Evolutionary conservation across 2,113 vertebrate genomes (phyloP).

Genomic region (Semnopithecus entellus): DNA sequence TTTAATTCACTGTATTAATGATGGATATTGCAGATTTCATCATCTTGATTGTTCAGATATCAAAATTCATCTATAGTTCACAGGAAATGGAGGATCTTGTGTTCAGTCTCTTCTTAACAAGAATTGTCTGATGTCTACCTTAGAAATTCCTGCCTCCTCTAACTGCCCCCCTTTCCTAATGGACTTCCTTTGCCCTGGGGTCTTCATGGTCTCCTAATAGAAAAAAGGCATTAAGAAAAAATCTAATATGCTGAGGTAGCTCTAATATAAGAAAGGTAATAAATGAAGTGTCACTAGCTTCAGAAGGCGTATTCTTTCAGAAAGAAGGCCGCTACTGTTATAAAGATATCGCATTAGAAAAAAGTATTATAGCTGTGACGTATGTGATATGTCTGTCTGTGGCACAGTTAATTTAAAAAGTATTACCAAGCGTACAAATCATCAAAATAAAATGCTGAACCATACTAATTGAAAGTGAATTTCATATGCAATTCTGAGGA

Average conservation of each 20-base stretch:
- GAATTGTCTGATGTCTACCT: not conserved
- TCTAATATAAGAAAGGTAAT: conserved; percentile 67
- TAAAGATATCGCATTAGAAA: conserved; percentile 62
- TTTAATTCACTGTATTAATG: not conserved
- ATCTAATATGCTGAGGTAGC: conserved; percentile 65
- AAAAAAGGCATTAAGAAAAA: conserved; percentile 66
- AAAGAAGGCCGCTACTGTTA: conserved; percentile 74
- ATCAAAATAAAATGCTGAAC: conserved; percentile 65
- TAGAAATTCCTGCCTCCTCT: not conserved
- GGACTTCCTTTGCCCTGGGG: conserved; percentile 46
- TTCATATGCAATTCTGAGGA: conserved; percentile 42
- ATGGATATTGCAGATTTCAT: not conserved
- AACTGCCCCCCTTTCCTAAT: conserved; percentile 29
- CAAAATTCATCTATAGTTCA: not conserved
- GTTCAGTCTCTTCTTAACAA: not conserved
- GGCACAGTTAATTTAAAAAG: conserved; percentile 77
- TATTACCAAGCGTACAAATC: conserved; percentile 72
- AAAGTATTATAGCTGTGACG: conserved; percentile 46
- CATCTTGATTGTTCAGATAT: not conserved
- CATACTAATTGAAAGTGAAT: conserved; percentile 61
- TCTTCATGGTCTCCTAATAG: conserved; percentile 62
- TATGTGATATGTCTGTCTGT: conserved; percentile 56
- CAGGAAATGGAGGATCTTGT: not conserved
- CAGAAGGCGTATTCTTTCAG: conserved; percentile 57
- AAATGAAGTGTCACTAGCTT: conserved; percentile 71